These are phyloP conservation scores for Hydropotes inermis DNA, from an alignment of 2,113 vertebrate species.

Conservation along the genomic window DNA sequence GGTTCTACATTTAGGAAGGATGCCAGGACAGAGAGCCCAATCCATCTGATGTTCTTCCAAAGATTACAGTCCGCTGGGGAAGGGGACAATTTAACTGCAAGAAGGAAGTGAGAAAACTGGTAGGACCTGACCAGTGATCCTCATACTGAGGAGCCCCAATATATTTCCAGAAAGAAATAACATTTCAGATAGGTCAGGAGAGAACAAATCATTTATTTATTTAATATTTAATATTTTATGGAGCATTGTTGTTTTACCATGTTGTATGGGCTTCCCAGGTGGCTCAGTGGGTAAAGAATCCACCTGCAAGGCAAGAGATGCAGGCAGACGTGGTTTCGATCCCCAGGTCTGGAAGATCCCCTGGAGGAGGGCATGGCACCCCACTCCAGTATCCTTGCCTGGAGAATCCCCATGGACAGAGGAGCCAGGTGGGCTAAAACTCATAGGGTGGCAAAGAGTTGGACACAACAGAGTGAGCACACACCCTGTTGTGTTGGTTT, in stretches of 20 bases:
- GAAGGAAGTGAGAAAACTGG: not conserved
- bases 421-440: not conserved
- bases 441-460: not conserved
- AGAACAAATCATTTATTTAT: not conserved
- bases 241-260: not conserved
- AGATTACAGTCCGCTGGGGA: not conserved
- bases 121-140: not conserved
- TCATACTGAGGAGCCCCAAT: not conserved
- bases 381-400: not conserved
- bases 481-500: not conserved
- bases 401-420: not conserved
- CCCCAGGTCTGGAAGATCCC: not conserved
- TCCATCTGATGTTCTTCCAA: not conserved
- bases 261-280: not conserved
- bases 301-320: not conserved
- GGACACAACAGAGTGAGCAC: not conserved
- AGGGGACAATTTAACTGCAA: not conserved
- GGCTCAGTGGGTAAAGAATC: not conserved
- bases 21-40: not conserved
- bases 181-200: not conserved
- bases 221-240: not conserved
- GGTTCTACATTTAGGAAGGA: not conserved
- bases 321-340: not conserved
- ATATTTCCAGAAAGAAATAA: not conserved
- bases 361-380: not conserved